Evolutionary conservation across 2,888 invertebrate genomes (phyloP), one percentile per base, ranked within the genome.

Genomic region (Campoletis raptor): DNA sequence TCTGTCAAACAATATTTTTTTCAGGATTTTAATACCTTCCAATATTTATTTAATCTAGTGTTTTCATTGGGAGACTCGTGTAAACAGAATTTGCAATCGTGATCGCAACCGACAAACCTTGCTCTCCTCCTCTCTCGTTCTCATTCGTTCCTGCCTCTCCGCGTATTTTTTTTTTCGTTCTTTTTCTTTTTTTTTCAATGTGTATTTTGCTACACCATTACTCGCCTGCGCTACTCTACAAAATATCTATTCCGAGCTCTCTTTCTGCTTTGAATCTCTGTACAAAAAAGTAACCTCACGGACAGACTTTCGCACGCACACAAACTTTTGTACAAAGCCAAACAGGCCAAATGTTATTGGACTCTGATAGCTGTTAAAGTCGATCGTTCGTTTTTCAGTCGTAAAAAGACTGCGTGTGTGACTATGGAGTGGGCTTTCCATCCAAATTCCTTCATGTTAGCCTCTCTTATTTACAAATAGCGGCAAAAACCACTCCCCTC

Each of bases 171-270:
- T 24, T 52, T 5, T 24, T 18, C n/a, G 18, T 0, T 18, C n/a
- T 36, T 0, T 21, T 6, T 1, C 18, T 21, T 57, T 74, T 73
- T 80, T 66, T 2, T 67, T 48, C 67, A 45, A 42, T 77, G 54
- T 76, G 57, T 81, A 52, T 57, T 72, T 67, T n/a, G 66, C 73
- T 64, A 24, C 21, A 37, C 64, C 24, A 45, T 52, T 61, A 24
- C 57, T 76, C n/a, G 37, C 42, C 24, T 70, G 36, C 64, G 54
- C 24, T 30, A 10, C 52, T 48, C 30, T 76, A 83, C 76, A 66
- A 77, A 86, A 86, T 83, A 86, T 86, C 83, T 86, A 86, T 86
- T 86, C 83, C 83, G 72, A 83, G 86, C 85, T 77, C 83, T 83
- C 80, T 73, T 86, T 86, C 80, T 77, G 72, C 80, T 70, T 81